These are phyloP conservation scores for Arctocebus calabarensis DNA, from an alignment of 2,797 vertebrate genomes.

Conservation along the genomic window DNA sequence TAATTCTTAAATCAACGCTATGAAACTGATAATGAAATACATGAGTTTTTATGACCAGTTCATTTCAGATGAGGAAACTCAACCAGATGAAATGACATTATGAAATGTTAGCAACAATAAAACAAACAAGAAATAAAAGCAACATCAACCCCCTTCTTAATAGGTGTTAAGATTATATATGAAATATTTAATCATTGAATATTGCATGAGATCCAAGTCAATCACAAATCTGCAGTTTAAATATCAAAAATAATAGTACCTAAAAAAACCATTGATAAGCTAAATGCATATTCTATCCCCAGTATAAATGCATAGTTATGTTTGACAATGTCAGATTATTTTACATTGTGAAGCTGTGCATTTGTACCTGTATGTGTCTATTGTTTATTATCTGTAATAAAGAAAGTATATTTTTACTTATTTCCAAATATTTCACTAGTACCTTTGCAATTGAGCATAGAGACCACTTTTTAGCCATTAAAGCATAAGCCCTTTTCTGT, in stretches of 20 bases:
- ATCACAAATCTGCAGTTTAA: not conserved
- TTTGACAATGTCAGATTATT: not conserved
- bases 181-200: not conserved
- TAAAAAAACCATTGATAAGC: not conserved
- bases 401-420: not conserved
- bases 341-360: not conserved
- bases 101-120: not conserved
- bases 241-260: not conserved
- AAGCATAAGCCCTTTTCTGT: not conserved
- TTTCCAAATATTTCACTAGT: not conserved
- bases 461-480: not conserved
- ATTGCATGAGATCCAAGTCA: not conserved
- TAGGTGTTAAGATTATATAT: not conserved
- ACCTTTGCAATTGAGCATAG: not conserved
- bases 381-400: not conserved
- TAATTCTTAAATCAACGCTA: not conserved
- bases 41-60: not conserved
- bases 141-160: not conserved
- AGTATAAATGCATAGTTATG: not conserved
- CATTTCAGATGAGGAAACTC: slow-evolving; percentile 61
- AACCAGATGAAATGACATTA: not conserved
- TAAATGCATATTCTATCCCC: not conserved
- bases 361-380: not conserved
- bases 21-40: slow-evolving; percentile 29
- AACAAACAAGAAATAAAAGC: not conserved